Evolutionary conservation across 1,140 invertebrate genomes (phyloP), one percentile per base, ranked within the genome.

Genomic region (Drosophila trapezifrons): DNA sequence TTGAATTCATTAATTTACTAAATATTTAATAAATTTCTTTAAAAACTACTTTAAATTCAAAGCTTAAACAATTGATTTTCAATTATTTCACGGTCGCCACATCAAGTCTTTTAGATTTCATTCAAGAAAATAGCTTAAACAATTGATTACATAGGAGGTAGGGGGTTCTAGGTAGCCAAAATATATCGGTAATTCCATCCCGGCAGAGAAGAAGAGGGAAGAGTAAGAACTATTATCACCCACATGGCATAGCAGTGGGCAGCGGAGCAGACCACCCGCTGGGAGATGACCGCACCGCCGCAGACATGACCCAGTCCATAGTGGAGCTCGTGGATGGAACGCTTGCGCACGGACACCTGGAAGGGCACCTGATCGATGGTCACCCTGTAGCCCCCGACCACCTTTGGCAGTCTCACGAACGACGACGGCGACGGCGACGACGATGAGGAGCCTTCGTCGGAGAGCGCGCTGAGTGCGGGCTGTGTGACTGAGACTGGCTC

Each of bases 241-340:
- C 52, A 86, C 83, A 74, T 69, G 40, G 64, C 71, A 63, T 66
- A 86, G 17, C 83, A 86, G 32, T 86, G 83, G 13, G 83, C 83
- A 6, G 83, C 83, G 10, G 83, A 74, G 47, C 63, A 64, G 51
- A 80, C 43, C 15, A 83, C 38, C 7, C 83, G 71, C 52, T 76
- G 67, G 0, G 83, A 74, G 42, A 86, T 77, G 15, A 86, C 12
- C 4, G 84, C 25, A 12, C 83, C 83, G 17, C 83, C 72, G 25
- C 83, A 86, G 1, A 83, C 20, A 17, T 89, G 83, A 1, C 84
- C 84, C 38, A 17, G 12, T 7, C 79, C 67, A n/a, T 52, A 73
- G 0, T 17, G 5, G 3, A 6, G 2, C n/a, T 87, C 71, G 10
- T 79, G 66, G 2, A 38, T 13, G 8, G 4, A 4, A 0, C 79